Conservation (phyloP, 2,113 vertebrate species). For the Perca schrenkii region DNA sequence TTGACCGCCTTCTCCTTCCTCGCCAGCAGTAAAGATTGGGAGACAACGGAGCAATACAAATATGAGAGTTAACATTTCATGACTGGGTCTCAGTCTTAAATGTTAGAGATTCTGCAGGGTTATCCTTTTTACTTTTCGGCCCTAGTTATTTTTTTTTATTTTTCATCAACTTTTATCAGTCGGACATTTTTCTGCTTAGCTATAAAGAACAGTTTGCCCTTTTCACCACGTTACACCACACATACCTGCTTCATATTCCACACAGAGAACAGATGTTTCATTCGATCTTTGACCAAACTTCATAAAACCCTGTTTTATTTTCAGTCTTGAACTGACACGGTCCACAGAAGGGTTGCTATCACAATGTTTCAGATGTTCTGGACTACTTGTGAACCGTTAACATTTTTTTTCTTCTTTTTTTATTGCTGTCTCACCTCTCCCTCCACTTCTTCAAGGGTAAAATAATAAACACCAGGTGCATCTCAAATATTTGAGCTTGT, state of each 20-base stretch:
- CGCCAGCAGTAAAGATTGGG: background rate
- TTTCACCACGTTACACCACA: background rate
- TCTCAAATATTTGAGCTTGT: background rate
- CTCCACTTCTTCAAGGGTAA: background rate
- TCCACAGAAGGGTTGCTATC: background rate
- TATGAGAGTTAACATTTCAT: background rate
- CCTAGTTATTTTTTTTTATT: too few relatives aligned
- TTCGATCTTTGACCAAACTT: slow-evolving; percentile 23
- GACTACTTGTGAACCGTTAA: background rate
- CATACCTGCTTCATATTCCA: background rate
- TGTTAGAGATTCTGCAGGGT: too few relatives aligned
- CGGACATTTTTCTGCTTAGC: too few relatives aligned
- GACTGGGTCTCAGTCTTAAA: background rate
- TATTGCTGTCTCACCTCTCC: background rate
- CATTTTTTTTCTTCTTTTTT: background rate
- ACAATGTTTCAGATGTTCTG: background rate
- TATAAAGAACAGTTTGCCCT: background rate
- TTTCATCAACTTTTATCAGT: too few relatives aligned
- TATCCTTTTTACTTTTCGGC: too few relatives aligned
- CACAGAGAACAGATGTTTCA: slow-evolving; percentile 11
- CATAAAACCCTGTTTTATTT: slow-evolving; percentile 9
- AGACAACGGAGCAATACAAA: background rate
- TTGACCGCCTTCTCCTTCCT: background rate
- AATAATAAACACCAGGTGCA: background rate
- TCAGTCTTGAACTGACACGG: background rate